Evolutionary conservation across 2,797 vertebrate genomes (phyloP).

Genomic region (Enteromius argenteus): DNA sequence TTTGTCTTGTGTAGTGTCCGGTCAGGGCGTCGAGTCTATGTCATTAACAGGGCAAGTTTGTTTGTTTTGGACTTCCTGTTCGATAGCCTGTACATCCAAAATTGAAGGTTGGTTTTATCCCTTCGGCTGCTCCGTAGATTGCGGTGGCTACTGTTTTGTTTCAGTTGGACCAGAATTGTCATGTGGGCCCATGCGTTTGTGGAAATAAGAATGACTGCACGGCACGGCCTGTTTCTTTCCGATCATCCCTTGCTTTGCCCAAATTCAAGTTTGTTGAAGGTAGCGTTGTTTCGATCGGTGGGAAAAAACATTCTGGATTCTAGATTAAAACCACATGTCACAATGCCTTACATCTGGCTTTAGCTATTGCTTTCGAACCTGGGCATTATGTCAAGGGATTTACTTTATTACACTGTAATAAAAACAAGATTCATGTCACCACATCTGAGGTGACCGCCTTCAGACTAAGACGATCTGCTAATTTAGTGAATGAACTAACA

Average conservation of each 20-base stretch:
- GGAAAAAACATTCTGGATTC: conserved; percentile 12
- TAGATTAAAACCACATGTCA: conserved; percentile 50
- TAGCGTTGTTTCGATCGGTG: conserved; percentile 6
- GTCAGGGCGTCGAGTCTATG: conserved; percentile 65
- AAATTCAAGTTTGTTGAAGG: conserved; percentile 1
- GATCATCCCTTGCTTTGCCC: conserved; percentile 2
- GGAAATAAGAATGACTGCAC: not conserved
- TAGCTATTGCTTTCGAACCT: conserved; percentile 3
- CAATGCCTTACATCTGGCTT: conserved; percentile 40
- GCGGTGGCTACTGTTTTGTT: conserved; percentile 58
- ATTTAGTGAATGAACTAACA: conserved; percentile 25
- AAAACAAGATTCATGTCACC: conserved; percentile 42
- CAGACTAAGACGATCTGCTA: not conserved
- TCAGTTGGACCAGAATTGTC: conserved; percentile 57
- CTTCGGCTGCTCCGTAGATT: conserved; percentile 65
- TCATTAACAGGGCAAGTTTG: conserved; percentile 73
- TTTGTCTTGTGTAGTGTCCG: conserved; percentile 60
- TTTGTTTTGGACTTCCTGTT: conserved; percentile 71
- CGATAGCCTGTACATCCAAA: conserved; percentile 67
- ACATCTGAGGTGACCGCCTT: conserved; percentile 30
- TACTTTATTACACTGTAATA: conserved; percentile 34
- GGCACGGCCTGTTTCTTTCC: not conserved
- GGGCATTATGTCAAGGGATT: conserved; percentile 20
- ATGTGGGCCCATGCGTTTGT: conserved; percentile 38
- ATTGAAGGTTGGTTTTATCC: conserved; percentile 70